Percentiles rank a stretch among this genome's conserved stretches.
Evolutionary conservation across 92 coral and sea anemone genomes (phyloP).

Genomic region (Phymanthus crucifer): DNA sequence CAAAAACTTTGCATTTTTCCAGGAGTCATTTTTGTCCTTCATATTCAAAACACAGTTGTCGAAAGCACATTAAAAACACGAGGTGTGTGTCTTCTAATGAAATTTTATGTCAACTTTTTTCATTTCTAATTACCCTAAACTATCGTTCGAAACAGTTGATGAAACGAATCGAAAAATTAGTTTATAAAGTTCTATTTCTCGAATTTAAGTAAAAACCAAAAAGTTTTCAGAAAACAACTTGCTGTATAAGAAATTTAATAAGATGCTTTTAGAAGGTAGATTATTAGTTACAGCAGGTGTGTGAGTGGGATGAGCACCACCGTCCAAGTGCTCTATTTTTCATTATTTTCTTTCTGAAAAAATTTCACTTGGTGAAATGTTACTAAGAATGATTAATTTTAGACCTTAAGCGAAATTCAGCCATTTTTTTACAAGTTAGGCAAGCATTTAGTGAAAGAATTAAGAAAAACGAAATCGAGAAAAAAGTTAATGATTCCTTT

Average conservation of each 20-base stretch:
- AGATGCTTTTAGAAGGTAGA: neutral
- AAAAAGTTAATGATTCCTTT: neutral
- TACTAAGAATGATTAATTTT: too few relatives aligned
- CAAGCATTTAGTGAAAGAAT: neutral
- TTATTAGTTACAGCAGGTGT: neutral
- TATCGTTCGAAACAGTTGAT: too few relatives aligned
- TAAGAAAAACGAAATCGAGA: neutral
- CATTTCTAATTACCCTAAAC: too few relatives aligned
- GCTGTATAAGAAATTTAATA: neutral
- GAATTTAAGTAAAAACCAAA: too few relatives aligned
- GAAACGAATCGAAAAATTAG: too few relatives aligned
- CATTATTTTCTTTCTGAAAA: too few relatives aligned
- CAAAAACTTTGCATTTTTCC: neutral
- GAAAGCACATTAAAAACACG: neutral
- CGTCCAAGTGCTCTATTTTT: too few relatives aligned
- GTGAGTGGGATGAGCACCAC: neutral
- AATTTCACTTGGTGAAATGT: too few relatives aligned
- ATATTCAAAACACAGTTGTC: neutral
- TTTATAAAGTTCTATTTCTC: too few relatives aligned
- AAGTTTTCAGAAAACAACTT: too few relatives aligned
- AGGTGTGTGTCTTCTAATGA: neutral
- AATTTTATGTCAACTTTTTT: neutral
- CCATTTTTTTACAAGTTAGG: too few relatives aligned
- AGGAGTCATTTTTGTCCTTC: neutral
- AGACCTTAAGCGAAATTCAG: too few relatives aligned